Evolutionary conservation across 2,888 invertebrate genomes (phyloP).

Genomic region (Ametastegia equiseti): DNA sequence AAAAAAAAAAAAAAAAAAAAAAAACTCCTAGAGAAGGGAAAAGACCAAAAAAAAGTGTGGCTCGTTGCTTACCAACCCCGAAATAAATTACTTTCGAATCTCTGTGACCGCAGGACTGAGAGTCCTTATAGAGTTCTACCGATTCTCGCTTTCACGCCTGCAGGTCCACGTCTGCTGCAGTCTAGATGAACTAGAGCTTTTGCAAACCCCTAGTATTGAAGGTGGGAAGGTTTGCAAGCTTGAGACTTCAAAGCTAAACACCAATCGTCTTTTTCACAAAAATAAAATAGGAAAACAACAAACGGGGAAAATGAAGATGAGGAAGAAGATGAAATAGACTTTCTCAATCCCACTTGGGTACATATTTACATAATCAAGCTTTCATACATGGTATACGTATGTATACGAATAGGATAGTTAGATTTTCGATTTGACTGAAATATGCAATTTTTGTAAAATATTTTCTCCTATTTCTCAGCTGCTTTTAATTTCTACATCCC

Average conservation of each 20-base stretch:
- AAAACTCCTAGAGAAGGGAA: neutral
- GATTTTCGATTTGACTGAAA: too few species aligned
- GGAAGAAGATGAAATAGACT: neutral
- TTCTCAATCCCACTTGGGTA: too few species aligned
- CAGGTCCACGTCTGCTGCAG: neutral
- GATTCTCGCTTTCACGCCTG: slow-evolving; percentile 32
- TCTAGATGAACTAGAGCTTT: neutral
- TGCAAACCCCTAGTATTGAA: neutral
- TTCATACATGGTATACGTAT: too few species aligned
- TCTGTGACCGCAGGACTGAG: neutral
- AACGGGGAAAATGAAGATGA: neutral
- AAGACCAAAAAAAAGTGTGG: neutral
- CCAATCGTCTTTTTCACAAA: neutral
- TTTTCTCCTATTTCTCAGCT: too few species aligned
- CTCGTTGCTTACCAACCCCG: slow-evolving; percentile 41
- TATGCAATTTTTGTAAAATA: too few species aligned
- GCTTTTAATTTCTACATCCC: too few species aligned
- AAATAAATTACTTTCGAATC: slow-evolving; percentile 39
- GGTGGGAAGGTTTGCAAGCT: neutral
- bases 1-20: neutral
- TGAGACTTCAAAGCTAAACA: neutral
- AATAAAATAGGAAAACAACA: neutral
- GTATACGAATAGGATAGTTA: too few species aligned
- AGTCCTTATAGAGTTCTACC: neutral
- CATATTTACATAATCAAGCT: too few species aligned